phyloP scores from a whole-genome alignment of 1,140 invertebrate genomes.

The Drosophila grimshawi region DNA sequence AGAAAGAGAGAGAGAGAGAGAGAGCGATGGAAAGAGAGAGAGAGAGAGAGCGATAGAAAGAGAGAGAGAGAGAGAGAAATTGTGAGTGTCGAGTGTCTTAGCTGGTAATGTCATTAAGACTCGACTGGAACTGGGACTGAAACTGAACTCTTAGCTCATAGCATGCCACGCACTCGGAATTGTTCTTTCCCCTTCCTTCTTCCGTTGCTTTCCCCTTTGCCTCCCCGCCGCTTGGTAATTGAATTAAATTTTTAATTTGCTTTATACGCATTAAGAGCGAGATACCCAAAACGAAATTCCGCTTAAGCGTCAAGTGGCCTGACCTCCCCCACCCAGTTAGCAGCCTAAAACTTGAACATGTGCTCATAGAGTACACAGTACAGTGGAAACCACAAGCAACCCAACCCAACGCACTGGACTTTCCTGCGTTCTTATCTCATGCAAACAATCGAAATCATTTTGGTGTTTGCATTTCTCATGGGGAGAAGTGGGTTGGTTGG shows the following conservation, averaged over 20 bases:
- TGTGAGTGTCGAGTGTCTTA: background rate
- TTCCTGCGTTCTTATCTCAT: conserved; percentile 45
- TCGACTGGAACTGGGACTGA: background rate
- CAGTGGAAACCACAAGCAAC: background rate
- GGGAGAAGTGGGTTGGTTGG: no score
- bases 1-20: no score
- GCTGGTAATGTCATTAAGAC: conserved; percentile 20
- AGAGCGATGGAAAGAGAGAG: no score
- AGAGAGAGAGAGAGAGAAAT: no score
- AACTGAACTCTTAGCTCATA: conserved; percentile 8
- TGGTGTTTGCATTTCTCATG: background rate
- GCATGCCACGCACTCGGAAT: no score
- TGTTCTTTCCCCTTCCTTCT: background rate
- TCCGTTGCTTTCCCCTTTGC: conserved; percentile 7
- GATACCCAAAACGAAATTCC: conserved; percentile 4
- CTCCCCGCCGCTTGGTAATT: conserved; percentile 51
- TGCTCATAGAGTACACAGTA: no score
- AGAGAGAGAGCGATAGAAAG: no score
- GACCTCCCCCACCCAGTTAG: conserved; percentile 2
- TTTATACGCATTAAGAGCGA: conserved; percentile 58
- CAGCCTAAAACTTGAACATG: no score
- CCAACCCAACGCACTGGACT: background rate
- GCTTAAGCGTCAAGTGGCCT: conserved; percentile 28
- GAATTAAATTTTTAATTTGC: conserved; percentile 78
- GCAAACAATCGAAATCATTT: conserved; percentile 24